A percentile compares a stretch with the other conserved stretches of the same genome.
Conservation (phyloP, 2,888 invertebrate genomes). For the Drosophila aldrichi region DNA sequence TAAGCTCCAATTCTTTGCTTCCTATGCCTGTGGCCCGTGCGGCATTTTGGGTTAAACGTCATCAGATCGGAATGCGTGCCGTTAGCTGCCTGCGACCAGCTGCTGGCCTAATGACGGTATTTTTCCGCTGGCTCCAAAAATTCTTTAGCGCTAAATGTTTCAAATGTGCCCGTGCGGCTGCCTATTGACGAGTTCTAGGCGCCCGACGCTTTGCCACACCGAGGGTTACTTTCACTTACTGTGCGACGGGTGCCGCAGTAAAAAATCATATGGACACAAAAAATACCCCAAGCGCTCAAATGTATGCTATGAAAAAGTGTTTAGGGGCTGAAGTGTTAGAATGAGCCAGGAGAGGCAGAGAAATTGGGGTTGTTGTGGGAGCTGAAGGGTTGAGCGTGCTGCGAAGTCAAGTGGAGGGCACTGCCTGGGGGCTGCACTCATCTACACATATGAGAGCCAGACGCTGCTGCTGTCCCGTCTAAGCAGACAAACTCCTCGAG, state of each 20-base stretch:
- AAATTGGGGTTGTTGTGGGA: slow-evolving; percentile 1
- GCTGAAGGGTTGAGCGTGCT: slow-evolving; percentile 1
- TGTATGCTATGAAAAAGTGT: slow-evolving; percentile 55
- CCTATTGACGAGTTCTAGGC: slow-evolving; percentile 71
- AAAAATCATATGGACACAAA: too few relatives aligned
- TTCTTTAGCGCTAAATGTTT: slow-evolving; percentile 45
- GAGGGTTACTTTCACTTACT: slow-evolving; percentile 81
- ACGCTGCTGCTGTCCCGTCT: background rate
- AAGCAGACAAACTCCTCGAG: slow-evolving; percentile 3
- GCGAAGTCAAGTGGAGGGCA: background rate
- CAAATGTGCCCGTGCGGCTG: slow-evolving; percentile 14
- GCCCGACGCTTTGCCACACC: slow-evolving; percentile 70
- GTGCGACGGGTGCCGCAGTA: slow-evolving; percentile 31
- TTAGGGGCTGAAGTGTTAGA: slow-evolving; percentile 6
- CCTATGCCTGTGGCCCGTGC: slow-evolving; percentile 4
- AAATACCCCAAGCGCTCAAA: slow-evolving; percentile 34
- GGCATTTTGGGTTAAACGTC: slow-evolving; percentile 48
- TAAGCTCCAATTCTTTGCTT: slow-evolving; percentile 13
- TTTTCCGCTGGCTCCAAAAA: slow-evolving; percentile 75
- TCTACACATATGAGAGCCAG: slow-evolving; percentile 3
- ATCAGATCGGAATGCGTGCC: slow-evolving; percentile 62
- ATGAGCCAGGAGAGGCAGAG: background rate
- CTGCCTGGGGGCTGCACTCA: background rate
- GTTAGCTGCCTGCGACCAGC: slow-evolving; percentile 55
- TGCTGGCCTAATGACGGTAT: slow-evolving; percentile 84